A percentile compares a stretch with the other conserved stretches of the same genome.
Conservation (phyloP, 2,113 vertebrate genomes). For the Mungos mungo region DNA sequence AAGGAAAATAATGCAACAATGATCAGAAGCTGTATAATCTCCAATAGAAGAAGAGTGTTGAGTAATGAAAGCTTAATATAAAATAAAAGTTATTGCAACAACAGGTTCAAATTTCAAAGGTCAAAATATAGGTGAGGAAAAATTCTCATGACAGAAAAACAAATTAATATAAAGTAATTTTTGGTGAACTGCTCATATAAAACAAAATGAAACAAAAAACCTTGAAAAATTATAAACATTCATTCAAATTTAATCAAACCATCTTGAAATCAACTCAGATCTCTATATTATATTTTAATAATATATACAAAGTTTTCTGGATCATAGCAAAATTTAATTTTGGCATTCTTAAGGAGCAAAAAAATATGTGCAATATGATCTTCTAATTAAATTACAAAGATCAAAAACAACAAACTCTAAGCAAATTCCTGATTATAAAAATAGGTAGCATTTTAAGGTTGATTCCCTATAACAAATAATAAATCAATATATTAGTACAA, state of each 20-base stretch:
- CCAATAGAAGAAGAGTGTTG: background rate
- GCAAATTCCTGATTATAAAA: constrained; percentile 27
- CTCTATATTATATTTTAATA: background rate
- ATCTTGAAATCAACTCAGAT: background rate
- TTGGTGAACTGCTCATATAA: background rate
- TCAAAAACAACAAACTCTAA: constrained; percentile 50
- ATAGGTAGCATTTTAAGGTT: background rate
- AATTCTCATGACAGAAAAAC: background rate
- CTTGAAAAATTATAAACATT: background rate
- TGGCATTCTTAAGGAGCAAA: constrained; percentile 28
- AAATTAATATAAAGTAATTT: background rate
- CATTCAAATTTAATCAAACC: constrained; percentile 22
- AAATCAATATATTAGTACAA: background rate
- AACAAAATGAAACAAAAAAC: background rate
- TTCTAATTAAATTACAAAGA: constrained; percentile 39
- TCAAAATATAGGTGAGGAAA: background rate
- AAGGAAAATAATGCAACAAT: background rate
- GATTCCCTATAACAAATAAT: background rate
- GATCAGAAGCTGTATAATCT: background rate
- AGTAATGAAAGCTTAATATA: background rate
- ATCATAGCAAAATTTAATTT: constrained; percentile 16
- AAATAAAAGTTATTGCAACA: background rate
- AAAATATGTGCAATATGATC: background rate
- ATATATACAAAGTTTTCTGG: background rate
- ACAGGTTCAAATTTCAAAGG: constrained; percentile 15